Percentiles rank a stretch among this genome's conserved stretches.
Conservation (phyloP, 2,113 vertebrate genomes). For the Dolichallabes microphthalmus region DNA sequence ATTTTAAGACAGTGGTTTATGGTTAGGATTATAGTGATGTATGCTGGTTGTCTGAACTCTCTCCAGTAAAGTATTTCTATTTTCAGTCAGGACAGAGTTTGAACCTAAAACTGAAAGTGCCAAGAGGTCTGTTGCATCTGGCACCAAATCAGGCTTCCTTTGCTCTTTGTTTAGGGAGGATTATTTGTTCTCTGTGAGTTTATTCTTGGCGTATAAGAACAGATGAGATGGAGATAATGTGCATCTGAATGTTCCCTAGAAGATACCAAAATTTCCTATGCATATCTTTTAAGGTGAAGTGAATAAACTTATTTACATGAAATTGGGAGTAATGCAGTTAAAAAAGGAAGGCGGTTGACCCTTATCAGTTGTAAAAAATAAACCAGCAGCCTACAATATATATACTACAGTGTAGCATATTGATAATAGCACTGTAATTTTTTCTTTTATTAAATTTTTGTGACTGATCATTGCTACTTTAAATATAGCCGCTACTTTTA, state of each 20-base stretch:
- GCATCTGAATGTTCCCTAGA: constrained; percentile 14
- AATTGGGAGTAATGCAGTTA: neutral
- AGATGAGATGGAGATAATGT: constrained; percentile 33
- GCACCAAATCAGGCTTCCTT: constrained; percentile 38
- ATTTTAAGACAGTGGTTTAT: neutral
- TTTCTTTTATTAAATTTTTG: neutral
- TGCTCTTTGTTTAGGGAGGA: constrained; percentile 28
- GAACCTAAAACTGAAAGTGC: constrained; percentile 19
- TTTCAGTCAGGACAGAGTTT: constrained; percentile 20
- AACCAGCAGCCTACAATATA: neutral
- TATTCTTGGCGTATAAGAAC: constrained; percentile 46
- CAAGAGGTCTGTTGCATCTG: constrained; percentile 30
- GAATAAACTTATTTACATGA: neutral
- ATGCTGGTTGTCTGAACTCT: neutral
- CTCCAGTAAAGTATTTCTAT: neutral
- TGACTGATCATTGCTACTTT: no score
- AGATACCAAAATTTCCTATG: constrained; percentile 21
- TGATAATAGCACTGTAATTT: neutral
- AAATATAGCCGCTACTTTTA: no score
- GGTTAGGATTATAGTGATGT: neutral
- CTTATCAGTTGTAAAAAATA: neutral
- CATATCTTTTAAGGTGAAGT: neutral
- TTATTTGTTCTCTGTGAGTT: constrained; percentile 48
- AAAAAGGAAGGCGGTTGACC: neutral
- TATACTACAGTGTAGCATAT: neutral